Evolutionary conservation across 2,888 invertebrate genomes (phyloP).

Genomic region (Dryadula phaetusa): DNA sequence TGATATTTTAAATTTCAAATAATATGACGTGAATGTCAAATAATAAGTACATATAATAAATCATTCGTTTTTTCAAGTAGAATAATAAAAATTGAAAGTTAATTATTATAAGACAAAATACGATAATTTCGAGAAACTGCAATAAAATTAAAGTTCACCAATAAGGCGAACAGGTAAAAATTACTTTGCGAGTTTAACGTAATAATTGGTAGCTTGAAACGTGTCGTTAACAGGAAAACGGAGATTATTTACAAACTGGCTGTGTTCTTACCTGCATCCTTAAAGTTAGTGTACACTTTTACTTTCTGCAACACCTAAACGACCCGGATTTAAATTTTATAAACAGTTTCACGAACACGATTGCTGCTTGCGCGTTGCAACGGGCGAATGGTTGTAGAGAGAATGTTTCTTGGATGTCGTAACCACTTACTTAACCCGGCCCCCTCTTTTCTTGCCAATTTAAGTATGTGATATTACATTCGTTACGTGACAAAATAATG

Average conservation of each 20-base stretch:
- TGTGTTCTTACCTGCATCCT: constrained; percentile 71
- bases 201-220: constrained; percentile 50
- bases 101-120: not conserved
- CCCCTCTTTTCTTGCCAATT: constrained; percentile 51
- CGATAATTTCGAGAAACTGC: not conserved
- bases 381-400: constrained; percentile 60
- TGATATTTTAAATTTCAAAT: not conserved
- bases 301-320: constrained; percentile 61
- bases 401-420: constrained; percentile 71
- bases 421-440: constrained; percentile 80
- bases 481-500: constrained; percentile 48
- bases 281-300: constrained; percentile 64
- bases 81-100: not conserved
- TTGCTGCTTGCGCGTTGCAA: constrained; percentile 33
- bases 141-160: not conserved
- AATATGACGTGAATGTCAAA: not conserved
- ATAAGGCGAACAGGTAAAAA: not conserved
- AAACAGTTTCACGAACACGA: constrained; percentile 62
- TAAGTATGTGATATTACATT: constrained; percentile 37
- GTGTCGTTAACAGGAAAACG: constrained; percentile 49
- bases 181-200: constrained; percentile 53
- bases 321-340: constrained; percentile 71
- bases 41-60: not conserved
- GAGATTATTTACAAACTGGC: constrained; percentile 34
- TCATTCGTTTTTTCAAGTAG: not conserved